Evolutionary conservation across 2,797 vertebrate species (phyloP).

Genomic region (Zenarchopterus dispar): DNA sequence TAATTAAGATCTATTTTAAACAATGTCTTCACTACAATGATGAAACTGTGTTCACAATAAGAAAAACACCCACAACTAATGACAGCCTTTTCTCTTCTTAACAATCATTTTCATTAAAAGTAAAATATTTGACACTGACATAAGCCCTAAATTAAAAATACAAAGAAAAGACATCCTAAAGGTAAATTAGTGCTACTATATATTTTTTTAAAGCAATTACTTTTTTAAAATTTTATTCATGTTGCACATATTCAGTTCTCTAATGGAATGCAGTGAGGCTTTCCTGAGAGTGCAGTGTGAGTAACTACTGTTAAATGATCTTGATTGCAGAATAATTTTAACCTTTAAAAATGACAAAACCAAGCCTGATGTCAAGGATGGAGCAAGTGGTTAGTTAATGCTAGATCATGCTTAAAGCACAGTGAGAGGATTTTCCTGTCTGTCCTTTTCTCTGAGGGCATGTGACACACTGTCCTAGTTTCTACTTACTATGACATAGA

Average conservation of each 20-base stretch:
- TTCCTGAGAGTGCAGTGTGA: not conserved
- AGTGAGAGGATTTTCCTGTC: slow-evolving; percentile 48
- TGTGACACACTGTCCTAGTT: slow-evolving; percentile 73
- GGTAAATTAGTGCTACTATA: slow-evolving; percentile 23
- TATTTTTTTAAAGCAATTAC: not conserved
- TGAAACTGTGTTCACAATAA: slow-evolving; percentile 30
- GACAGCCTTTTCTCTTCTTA: slow-evolving; percentile 35
- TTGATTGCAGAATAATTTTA: slow-evolving; percentile 26
- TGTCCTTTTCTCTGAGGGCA: slow-evolving; percentile 36
- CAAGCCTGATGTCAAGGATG: slow-evolving; percentile 25
- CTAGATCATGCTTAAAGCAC: slow-evolving; percentile 40
- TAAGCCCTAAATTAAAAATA: slow-evolving; percentile 29
- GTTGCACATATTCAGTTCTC: not conserved
- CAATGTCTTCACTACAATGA: slow-evolving; percentile 1
- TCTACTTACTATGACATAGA: slow-evolving; percentile 50
- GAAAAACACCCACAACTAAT: slow-evolving; percentile 43
- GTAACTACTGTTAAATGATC: slow-evolving; percentile 3
- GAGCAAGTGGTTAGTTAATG: slow-evolving; percentile 30
- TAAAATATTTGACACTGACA: slow-evolving; percentile 32
- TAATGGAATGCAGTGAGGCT: not conserved
- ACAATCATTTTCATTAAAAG: slow-evolving; percentile 39
- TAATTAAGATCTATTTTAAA: slow-evolving; percentile 30
- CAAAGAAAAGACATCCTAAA: slow-evolving; percentile 22
- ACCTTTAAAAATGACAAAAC: slow-evolving; percentile 24
- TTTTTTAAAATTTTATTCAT: slow-evolving; percentile 27